phyloP scores from a whole-genome alignment of 2,113 vertebrate species.

The Oxygymnocypris stewartii region DNA sequence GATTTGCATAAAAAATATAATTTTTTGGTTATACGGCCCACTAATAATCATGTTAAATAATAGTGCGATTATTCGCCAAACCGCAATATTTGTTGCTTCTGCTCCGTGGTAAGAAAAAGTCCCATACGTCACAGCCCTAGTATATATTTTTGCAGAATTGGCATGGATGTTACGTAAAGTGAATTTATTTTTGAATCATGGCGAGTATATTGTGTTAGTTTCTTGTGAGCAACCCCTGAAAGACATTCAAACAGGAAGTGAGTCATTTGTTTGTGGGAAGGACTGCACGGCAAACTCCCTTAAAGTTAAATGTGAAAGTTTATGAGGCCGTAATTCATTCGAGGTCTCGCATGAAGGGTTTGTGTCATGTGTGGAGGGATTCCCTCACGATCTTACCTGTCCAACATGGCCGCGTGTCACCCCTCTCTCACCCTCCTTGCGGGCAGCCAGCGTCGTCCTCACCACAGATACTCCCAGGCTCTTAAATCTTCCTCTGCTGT shows the following conservation, averaged over 20 bases:
- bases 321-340: neutral
- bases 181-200: neutral
- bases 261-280: neutral
- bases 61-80: too few relatives aligned
- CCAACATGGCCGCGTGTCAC: conserved; percentile 31
- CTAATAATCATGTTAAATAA: too few relatives aligned
- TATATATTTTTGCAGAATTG: neutral
- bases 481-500: conserved; percentile 55
- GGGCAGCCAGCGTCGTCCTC: conserved; percentile 27
- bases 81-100: too few relatives aligned
- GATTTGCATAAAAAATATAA: neutral
- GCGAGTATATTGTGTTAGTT: neutral
- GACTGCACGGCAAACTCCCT: neutral
- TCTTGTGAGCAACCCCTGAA: neutral
- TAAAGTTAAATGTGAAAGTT: neutral
- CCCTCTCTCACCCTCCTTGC: conserved; percentile 23
- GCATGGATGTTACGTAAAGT: neutral
- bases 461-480: conserved; percentile 49
- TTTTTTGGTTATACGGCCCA: too few relatives aligned
- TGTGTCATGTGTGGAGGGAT: neutral
- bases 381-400: conserved; percentile 20
- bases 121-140: too few relatives aligned
- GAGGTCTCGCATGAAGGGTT: neutral
- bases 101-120: too few relatives aligned
- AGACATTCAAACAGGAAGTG: conserved; percentile 17